A percentile compares a stretch with the other conserved stretches of the same genome.
Evolutionary conservation across 2,888 invertebrate species (phyloP).

Genomic region (Aelia acuminata): DNA sequence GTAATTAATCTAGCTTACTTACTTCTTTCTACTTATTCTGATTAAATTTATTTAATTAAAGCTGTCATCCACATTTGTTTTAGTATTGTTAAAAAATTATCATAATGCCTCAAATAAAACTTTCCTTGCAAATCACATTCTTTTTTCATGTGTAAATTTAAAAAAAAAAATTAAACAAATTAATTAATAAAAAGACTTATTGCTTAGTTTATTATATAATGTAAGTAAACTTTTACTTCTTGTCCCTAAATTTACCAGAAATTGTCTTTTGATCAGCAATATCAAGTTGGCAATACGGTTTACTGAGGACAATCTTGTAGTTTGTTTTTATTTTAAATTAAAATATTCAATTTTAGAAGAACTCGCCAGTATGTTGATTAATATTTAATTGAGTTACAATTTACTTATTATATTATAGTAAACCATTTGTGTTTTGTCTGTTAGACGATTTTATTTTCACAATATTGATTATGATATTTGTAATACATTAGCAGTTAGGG

Average conservation of each 20-base stretch:
- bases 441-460: not conserved
- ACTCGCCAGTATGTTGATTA: not conserved
- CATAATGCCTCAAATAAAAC: not conserved
- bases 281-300: not conserved
- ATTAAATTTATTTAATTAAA: not conserved
- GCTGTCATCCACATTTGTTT: not conserved
- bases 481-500: not conserved
- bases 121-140: not conserved
- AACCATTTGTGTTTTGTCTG: not conserved
- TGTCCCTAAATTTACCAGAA: not conserved
- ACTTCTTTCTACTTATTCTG: not conserved
- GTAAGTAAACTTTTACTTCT: not conserved
- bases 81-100: not conserved
- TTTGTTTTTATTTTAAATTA: not conserved
- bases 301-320: not conserved
- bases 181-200: no score
- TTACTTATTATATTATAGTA: not conserved
- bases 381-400: not conserved
- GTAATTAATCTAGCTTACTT: not conserved
- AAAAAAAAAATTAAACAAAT: not conserved
- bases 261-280: not conserved
- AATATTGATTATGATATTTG: not conserved
- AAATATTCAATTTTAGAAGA: not conserved
- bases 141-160: not conserved
- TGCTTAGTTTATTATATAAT: not conserved